A percentile compares a stretch with the other conserved stretches of the same genome.
These are phyloP conservation scores for Acanthosoma haemorrhoidale DNA, from an alignment of 2,888 invertebrate species.

Conservation along the genomic window DNA sequence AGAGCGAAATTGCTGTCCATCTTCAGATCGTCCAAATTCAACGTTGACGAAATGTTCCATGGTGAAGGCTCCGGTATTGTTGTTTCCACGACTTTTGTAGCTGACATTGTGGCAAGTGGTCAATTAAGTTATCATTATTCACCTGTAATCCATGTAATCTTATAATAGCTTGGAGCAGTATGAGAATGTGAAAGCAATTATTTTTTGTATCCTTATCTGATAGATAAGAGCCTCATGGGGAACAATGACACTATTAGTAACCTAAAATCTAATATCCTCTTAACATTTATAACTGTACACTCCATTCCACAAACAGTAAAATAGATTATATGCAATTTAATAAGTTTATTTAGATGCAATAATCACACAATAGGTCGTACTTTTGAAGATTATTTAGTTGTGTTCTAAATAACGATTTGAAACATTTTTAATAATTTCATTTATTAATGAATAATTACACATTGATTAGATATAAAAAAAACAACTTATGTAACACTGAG, in stretches of 20 bases:
- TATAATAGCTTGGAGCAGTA: background rate
- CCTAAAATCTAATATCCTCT: background rate
- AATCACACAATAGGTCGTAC: too few species aligned
- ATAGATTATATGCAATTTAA: too few species aligned
- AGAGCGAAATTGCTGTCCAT: slow-evolving; percentile 73
- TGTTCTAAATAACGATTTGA: too few species aligned
- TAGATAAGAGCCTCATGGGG: background rate
- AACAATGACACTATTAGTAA: background rate
- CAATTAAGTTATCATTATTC: slow-evolving; percentile 1
- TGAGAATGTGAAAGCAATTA: too few species aligned
- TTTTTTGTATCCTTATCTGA: background rate
- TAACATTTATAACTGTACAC: background rate
- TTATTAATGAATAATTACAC: too few species aligned
- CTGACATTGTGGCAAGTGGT: slow-evolving; percentile 5
- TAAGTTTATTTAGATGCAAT: too few species aligned
- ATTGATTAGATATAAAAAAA: too few species aligned
- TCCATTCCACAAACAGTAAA: too few species aligned
- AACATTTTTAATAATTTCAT: too few species aligned
- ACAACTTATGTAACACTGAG: too few species aligned
- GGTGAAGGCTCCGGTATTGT: slow-evolving; percentile 34
- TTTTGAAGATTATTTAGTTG: too few species aligned
- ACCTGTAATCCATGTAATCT: slow-evolving; percentile 1
- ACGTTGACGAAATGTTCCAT: slow-evolving; percentile 34
- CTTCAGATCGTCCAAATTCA: slow-evolving; percentile 55
- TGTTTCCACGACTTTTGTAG: slow-evolving; percentile 29